Evolutionary conservation across 2,888 invertebrate genomes (phyloP), one percentile per base, ranked within the genome.

Genomic region (Pristionchus entomophagus): DNA sequence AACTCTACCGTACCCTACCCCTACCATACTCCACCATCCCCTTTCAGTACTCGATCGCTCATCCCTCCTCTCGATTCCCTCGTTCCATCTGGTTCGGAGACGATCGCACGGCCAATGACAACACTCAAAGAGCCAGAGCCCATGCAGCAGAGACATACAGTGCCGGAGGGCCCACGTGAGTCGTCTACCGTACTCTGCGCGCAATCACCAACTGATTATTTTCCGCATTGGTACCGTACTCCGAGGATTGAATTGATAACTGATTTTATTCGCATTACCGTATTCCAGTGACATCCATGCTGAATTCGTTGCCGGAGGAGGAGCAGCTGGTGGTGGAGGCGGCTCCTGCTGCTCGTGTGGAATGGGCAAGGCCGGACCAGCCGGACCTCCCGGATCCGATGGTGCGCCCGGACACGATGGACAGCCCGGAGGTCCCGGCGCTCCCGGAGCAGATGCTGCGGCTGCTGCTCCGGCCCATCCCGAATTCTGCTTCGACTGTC

Each of bases 361-460:
- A 35, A 84, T 84, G 83, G 83, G 83, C 45, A 29, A n/a, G 22
- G 65, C 65, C 6, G 83, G 83, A 12, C 83, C 83, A 0, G 22
- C 65, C 19, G 83, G 83, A 17, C 83, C 83, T 19, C 65, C 83
- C 2, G 83, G 83, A 45, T 32, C 26, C n/a, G 83, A 84, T 49
- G 83, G 83, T 65, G 65, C 83, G 4, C 65, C 83, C 19, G 83
- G 83, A 26, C 41, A 65, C 65, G 83, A 84, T 26, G 83, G 83
- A 49, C 49, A 41, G 8, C 65, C 83, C 14, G 83, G 83, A 84
- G 65, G 49, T 5, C 65, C 83, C 12, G 83, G 83, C 5, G 17
- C 65, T 32, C 65, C 83, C 14, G 86, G 78, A n/a, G 45, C 86
- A 32, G 32, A 45, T 45, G 62, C 86, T 1, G 62, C 56, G 3